Evolutionary conservation across 2,888 invertebrate species (phyloP).

Genomic region (Mythimna pallens): DNA sequence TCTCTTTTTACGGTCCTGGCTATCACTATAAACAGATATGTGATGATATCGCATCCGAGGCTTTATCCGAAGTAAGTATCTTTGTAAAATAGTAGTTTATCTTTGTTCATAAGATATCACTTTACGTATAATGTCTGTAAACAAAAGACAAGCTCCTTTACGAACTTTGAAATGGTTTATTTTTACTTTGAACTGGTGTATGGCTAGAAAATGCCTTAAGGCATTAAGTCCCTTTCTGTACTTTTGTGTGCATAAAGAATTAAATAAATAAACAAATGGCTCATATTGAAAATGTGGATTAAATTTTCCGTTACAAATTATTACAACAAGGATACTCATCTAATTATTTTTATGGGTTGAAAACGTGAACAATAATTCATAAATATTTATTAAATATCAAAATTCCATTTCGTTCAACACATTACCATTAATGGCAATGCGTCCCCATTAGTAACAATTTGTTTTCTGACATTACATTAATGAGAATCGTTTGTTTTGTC

Average conservation of each 20-base stretch:
- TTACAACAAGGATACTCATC: background rate
- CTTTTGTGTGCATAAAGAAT: too few species aligned
- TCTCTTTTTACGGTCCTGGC: conserved; percentile 95
- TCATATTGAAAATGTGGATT: background rate
- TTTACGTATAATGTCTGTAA: background rate
- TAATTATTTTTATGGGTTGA: background rate
- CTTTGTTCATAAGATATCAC: background rate
- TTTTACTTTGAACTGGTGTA: background rate
- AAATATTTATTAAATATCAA: background rate
- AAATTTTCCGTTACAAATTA: background rate
- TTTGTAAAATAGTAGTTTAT: background rate
- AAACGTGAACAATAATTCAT: background rate
- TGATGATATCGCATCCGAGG: conserved; percentile 95
- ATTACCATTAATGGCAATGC: background rate
- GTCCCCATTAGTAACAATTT: background rate
- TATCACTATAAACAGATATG: conserved; percentile 95
- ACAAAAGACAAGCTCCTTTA: background rate
- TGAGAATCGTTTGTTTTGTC: conserved; percentile 48
- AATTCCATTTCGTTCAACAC: background rate
- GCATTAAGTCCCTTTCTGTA: too few species aligned
- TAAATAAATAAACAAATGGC: too few species aligned
- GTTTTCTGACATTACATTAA: background rate
- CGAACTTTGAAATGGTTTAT: background rate
- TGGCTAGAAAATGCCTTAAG: too few species aligned
- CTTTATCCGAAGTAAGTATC: conserved; percentile 93